phyloP scores from a whole-genome alignment of 1,140 invertebrate genomes.

The Drosophila hydei region DNA sequence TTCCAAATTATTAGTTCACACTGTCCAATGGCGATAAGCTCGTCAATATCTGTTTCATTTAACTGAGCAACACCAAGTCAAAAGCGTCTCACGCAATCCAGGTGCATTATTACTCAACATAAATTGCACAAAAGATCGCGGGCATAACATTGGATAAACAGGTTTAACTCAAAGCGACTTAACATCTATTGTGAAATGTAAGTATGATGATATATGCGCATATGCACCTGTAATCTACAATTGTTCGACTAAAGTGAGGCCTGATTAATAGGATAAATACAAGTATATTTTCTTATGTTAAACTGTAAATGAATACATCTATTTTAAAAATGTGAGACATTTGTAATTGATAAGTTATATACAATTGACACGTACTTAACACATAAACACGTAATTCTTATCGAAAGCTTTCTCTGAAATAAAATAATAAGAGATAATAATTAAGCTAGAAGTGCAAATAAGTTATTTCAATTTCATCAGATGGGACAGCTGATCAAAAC shows the following conservation, averaged over 20 bases:
- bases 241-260: too few relatives aligned
- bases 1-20: conserved; percentile 15
- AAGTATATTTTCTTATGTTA: too few relatives aligned
- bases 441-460: conserved; percentile 87
- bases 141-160: conserved; percentile 13
- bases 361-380: conserved; percentile 30
- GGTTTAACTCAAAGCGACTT: conserved; percentile 14
- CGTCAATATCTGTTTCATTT: background rate
- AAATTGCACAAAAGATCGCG: conserved; percentile 28
- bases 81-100: conserved; percentile 33
- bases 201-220: conserved; percentile 35
- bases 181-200: conserved; percentile 28
- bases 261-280: too few relatives aligned
- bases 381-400: conserved; percentile 21
- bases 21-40: conserved; percentile 6
- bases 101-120: conserved; percentile 25
- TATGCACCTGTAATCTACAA: background rate
- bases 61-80: background rate
- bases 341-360: conserved; percentile 9
- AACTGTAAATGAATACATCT: too few relatives aligned
- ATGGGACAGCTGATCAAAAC: conserved; percentile 48
- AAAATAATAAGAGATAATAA: conserved; percentile 83
- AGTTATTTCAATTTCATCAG: conserved; percentile 28
- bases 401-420: conserved; percentile 27
- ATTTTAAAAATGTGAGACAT: background rate